Evolutionary conservation across 2,888 invertebrate genomes (phyloP).

Genomic region (Imbricaverruca yamaguchii): DNA sequence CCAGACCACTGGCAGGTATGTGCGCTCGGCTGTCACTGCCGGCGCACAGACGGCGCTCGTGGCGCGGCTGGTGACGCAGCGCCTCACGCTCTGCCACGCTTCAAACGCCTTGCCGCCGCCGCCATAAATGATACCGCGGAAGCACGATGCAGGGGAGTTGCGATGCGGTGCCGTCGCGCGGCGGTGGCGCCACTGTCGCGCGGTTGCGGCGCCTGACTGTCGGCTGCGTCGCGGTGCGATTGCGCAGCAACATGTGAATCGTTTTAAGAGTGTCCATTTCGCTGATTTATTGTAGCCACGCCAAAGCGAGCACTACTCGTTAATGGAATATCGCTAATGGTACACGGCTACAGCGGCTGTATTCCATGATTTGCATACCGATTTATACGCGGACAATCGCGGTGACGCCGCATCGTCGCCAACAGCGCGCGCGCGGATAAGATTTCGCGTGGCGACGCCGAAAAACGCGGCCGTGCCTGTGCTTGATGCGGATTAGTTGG

Average conservation of each 20-base stretch:
- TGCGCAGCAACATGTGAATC: conserved; percentile 21
- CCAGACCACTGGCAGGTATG: no score
- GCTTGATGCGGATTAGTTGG: neutral
- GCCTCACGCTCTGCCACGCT: neutral
- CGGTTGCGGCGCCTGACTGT: neutral
- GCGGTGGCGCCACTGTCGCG: neutral
- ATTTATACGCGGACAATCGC: neutral
- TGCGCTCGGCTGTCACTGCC: neutral
- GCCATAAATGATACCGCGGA: neutral
- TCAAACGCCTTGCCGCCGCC: neutral
- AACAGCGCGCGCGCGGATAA: neutral
- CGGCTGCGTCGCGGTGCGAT: neutral
- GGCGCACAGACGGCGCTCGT: neutral
- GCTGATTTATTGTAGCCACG: conserved; percentile 18
- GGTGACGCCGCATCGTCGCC: neutral
- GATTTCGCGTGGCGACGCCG: neutral
- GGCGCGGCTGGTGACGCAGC: neutral
- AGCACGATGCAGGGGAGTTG: neutral
- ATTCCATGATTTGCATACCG: conserved; percentile 15
- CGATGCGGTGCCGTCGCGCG: neutral
- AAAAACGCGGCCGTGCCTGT: neutral
- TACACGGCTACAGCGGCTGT: neutral
- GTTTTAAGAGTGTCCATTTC: conserved; percentile 18
- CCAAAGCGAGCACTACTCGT: conserved; percentile 16
- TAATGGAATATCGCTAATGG: conserved; percentile 20